Base-by-base conservation (phyloP, 35 echinoderm and acorn worm species). In the Holothuria glaberrima region DNA sequence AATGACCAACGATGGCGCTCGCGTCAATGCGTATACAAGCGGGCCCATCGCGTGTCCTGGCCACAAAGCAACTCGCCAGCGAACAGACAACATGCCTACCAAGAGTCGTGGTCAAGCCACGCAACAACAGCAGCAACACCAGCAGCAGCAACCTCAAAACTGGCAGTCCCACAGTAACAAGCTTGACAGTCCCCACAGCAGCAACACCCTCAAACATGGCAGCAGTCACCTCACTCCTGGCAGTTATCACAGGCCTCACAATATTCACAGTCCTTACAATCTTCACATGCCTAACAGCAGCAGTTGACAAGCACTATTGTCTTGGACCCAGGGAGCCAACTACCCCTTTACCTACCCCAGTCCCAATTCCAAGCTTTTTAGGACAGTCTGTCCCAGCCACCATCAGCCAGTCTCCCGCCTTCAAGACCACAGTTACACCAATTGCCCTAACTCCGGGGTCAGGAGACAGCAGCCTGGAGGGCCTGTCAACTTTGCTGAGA, bases 391-490 rank as follows among this genome's bases (percentile, higher is more conserved):
- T 67, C 63, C 63, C 63, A 67, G 63, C 63, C 16, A 67, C 63
- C 6, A n/a, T n/a, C n/a, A 4, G 63, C 22, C 63, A 67, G 63
- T 67, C 63, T 67, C 63, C 63, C 4, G 29, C 63, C 29, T 67
- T 67, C 63, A 16, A 67, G 63, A 67, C 63, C 63, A 4, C 63
- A 67, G 63, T 67, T 4, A 67, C 63, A 67, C 29, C 63, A 67
- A n/a, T 67, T 67, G 63, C 16, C 63, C 16, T 16, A 67, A 67
- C 63, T 67, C 63, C 29, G 16, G 63, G 63, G 63, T 67, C 63
- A 67, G 63, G 22, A 67, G 63, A 67, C 29, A 67, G 63, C 63
- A 67, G 63, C 63, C 63, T 67, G 63, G 63, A 67, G 63, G 44
- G 44, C 44, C 44, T 46, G 44, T 46, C 44, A 46, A 4, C 44